Percentiles rank a stretch among this genome's conserved stretches.
phyloP scores from a whole-genome alignment of 2,113 vertebrate species.

The Laticauda colubrina region DNA sequence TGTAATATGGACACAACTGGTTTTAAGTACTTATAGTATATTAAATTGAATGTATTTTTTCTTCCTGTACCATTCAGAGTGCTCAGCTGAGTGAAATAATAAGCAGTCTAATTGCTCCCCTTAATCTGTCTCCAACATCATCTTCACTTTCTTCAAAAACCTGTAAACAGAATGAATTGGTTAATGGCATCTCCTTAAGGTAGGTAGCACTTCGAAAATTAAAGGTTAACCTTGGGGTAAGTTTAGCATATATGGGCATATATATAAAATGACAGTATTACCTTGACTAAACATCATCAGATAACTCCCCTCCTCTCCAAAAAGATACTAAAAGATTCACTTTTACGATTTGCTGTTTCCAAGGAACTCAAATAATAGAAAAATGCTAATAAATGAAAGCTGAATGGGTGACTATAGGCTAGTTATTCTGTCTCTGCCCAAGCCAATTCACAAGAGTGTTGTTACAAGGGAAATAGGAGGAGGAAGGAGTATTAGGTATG shows the following conservation, averaged over 20 bases:
- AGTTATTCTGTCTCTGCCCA: neutral
- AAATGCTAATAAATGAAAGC: neutral
- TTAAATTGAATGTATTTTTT: neutral
- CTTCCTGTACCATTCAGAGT: constrained; percentile 76
- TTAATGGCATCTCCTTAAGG: constrained; percentile 76
- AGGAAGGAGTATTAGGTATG: neutral
- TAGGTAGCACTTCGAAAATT: constrained; percentile 52
- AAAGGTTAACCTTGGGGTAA: neutral
- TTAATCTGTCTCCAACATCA: constrained; percentile 76
- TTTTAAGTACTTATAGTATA: neutral
- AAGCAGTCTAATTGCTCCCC: constrained; percentile 85
- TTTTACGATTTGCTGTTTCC: neutral
- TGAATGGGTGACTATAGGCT: neutral
- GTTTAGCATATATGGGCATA: neutral
- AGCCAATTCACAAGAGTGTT: neutral
- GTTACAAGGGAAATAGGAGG: neutral
- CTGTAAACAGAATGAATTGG: constrained; percentile 65
- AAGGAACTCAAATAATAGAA: neutral
- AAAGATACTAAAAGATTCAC: neutral
- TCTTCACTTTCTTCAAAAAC: constrained; percentile 76
- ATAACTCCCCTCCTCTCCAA: neutral
- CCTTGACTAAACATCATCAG: neutral
- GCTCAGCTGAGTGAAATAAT: constrained; percentile 90
- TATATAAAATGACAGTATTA: neutral
- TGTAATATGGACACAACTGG: neutral